These are phyloP conservation scores for Lasioglossum oenotherae DNA, from an alignment of 2,888 invertebrate genomes.

Conservation along the genomic window DNA sequence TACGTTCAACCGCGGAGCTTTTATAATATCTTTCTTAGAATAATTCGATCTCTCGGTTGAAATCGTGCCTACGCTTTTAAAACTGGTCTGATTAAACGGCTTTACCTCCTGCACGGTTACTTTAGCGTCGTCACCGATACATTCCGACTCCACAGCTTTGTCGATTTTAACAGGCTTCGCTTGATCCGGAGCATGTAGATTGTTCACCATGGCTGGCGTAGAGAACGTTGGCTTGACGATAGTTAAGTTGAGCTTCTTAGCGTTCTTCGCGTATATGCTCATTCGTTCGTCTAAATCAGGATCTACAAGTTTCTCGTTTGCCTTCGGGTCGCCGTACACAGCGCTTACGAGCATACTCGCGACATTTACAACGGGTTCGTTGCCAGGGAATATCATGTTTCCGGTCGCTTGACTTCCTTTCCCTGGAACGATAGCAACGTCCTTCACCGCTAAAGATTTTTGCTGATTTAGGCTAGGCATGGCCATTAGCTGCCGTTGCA, in stretches of 20 bases:
- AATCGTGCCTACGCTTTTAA: constrained; percentile 62
- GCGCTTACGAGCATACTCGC: constrained; percentile 36
- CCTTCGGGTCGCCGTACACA: constrained; percentile 20
- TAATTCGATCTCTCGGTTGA: constrained; percentile 63
- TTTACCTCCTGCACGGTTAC: constrained; percentile 19
- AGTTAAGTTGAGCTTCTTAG: constrained; percentile 11
- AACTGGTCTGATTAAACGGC: constrained; percentile 12
- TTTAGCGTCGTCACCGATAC: constrained; percentile 36
- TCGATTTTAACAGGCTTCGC: constrained; percentile 35
- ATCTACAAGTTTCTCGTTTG: constrained; percentile 10
- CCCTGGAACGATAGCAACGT: constrained; percentile 48
- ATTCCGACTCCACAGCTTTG: constrained; percentile 39
- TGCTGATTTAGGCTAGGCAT: constrained; percentile 74
- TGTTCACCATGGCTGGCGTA: constrained; percentile 32
- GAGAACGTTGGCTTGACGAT: constrained; percentile 27
- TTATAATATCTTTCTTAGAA: constrained; percentile 70
- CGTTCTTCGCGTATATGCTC: constrained; percentile 22
- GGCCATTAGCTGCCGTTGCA: constrained; percentile 77
- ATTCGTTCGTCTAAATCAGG: neutral
- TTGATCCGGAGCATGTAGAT: neutral
- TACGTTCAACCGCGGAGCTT: constrained; percentile 73
- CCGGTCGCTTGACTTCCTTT: constrained; percentile 54
- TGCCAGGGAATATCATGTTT: constrained; percentile 59
- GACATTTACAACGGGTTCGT: constrained; percentile 61
- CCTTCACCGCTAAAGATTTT: constrained; percentile 50